phyloP scores from a whole-genome alignment of 2,797 vertebrate genomes.

The Yasuhikotakia modesta region DNA sequence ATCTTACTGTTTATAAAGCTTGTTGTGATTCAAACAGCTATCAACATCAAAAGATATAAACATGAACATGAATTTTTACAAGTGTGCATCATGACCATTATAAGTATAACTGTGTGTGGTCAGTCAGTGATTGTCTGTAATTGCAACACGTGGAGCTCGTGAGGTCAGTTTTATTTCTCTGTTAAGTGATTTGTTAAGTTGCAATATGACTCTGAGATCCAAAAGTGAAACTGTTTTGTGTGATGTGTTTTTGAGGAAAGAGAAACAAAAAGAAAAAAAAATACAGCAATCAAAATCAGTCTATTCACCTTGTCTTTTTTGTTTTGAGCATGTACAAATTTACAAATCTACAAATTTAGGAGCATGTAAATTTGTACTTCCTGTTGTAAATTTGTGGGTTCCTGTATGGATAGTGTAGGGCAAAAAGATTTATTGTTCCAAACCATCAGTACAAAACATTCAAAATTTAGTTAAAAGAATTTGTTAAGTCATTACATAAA shows the following conservation, averaged over 20 bases:
- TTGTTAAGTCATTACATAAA: slow-evolving; percentile 1
- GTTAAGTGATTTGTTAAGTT: slow-evolving; percentile 50
- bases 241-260: slow-evolving; percentile 20
- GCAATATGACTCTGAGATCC: slow-evolving; percentile 53
- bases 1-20: background rate
- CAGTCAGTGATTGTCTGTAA: background rate
- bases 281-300: background rate
- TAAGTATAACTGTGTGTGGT: background rate
- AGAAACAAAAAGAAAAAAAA: background rate
- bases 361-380: no score
- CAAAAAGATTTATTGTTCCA: background rate
- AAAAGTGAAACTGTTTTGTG: slow-evolving; percentile 59
- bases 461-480: background rate
- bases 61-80: background rate
- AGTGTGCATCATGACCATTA: background rate
- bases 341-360: no score
- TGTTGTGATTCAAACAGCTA: background rate
- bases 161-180: slow-evolving; percentile 25
- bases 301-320: background rate
- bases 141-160: background rate
- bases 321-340: no score
- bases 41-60: background rate
- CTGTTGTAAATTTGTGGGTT: background rate
- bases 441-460: background rate
- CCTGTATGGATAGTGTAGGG: background rate